phyloP scores from a whole-genome alignment of 2,113 vertebrate species.

The Clarias magur region DNA sequence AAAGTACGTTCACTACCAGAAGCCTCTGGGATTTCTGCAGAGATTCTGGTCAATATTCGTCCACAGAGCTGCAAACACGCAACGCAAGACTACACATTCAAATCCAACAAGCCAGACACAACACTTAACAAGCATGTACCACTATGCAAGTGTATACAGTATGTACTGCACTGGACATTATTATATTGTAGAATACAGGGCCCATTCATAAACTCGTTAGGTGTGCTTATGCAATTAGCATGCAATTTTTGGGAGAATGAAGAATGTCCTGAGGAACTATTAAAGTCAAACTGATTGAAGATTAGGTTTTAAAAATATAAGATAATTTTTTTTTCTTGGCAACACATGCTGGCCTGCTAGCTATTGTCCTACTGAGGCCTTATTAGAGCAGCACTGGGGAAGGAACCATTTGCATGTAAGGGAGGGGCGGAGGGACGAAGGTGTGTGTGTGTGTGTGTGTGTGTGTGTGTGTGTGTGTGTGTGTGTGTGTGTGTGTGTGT shows the following conservation, averaged over 20 bases:
- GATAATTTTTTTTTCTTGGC: background rate
- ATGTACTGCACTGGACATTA: background rate
- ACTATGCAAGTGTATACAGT: background rate
- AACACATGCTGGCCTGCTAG: conserved; percentile 15
- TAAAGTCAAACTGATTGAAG: conserved; percentile 5
- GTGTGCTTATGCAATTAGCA: background rate
- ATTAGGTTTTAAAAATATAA: background rate
- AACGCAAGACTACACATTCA: conserved; percentile 17
- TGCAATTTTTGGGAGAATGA: background rate
- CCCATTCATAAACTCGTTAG: background rate
- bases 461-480: background rate
- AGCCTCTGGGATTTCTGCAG: conserved; percentile 39
- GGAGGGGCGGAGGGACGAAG: background rate
- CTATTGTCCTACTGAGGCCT: conserved; percentile 45
- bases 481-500: too few species aligned
- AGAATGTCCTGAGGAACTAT: background rate
- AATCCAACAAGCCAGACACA: conserved; percentile 30
- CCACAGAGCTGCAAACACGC: background rate
- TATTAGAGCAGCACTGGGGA: conserved; percentile 46
- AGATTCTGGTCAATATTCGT: conserved; percentile 44
- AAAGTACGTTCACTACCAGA: conserved; percentile 25
- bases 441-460: conserved; percentile 27
- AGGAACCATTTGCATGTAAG: conserved; percentile 41
- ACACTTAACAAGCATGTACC: conserved; percentile 27
- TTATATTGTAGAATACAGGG: background rate